Evolutionary conservation across 2,113 vertebrate genomes (phyloP).

Genomic region (Rhinopomastus cyanomelas): DNA sequence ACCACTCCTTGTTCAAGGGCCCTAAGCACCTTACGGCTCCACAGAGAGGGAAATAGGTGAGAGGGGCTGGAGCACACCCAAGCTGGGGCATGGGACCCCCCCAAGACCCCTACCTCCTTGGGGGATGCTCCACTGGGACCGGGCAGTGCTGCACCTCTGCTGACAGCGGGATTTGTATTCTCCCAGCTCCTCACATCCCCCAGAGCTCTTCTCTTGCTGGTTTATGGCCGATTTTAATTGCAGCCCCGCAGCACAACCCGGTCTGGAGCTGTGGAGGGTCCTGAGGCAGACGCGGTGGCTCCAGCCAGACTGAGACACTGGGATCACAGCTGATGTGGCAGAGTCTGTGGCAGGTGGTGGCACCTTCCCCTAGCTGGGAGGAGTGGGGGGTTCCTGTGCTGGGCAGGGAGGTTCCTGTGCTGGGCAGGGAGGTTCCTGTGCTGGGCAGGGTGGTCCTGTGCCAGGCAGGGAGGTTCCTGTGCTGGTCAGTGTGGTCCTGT

Average conservation of each 20-base stretch:
- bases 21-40: accelerated
- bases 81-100: accelerated
- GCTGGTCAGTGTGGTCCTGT: too few species aligned
- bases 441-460: too few species aligned
- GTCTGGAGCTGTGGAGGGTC: not conserved
- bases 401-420: not conserved
- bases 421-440: too few species aligned
- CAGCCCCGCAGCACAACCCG: not conserved
- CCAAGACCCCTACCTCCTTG: not conserved
- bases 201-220: not conserved
- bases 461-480: too few species aligned
- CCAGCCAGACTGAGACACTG: not conserved
- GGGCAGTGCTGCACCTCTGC: accelerated
- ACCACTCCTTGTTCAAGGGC: accelerated
- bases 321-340: not conserved
- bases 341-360: not conserved
- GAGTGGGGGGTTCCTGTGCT: not conserved
- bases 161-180: not conserved
- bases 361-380: not conserved
- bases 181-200: not conserved
- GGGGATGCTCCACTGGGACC: not conserved
- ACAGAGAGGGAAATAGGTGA: not conserved
- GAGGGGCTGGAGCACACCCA: too few species aligned
- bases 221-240: not conserved
- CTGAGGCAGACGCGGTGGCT: not conserved